Evolutionary conservation across 2,888 invertebrate genomes (phyloP).

Genomic region (Cryptocephalus primarius): DNA sequence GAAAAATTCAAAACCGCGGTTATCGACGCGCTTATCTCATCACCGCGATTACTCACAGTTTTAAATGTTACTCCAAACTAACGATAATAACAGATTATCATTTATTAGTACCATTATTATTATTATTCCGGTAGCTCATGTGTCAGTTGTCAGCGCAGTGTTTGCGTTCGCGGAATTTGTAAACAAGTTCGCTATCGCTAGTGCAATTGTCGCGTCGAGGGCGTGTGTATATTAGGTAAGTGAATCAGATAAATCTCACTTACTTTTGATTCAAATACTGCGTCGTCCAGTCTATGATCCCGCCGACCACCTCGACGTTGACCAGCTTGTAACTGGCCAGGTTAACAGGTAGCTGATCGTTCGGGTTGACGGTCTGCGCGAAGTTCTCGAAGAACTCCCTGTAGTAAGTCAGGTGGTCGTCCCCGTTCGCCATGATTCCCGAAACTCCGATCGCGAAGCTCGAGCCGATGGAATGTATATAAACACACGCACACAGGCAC

Average conservation of each 20-base stretch:
- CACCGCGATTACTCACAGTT: no score
- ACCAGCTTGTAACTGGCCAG: conserved; percentile 58
- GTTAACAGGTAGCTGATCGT: conserved; percentile 64
- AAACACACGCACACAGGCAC: no score
- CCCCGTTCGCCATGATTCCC: conserved; percentile 41
- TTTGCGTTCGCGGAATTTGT: no score
- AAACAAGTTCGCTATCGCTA: no score
- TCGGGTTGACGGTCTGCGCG: conserved; percentile 54
- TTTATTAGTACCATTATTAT: no score
- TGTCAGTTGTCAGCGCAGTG: not conserved
- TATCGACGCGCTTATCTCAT: no score
- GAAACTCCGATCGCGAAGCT: not conserved
- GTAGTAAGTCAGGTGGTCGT: conserved; percentile 59
- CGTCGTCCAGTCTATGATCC: conserved; percentile 63
- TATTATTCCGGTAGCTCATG: not conserved
- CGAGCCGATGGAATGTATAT: no score
- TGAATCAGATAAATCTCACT: conserved; percentile 30
- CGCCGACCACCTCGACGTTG: conserved; percentile 59
- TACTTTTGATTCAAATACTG: conserved; percentile 70
- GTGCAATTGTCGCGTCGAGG: no score
- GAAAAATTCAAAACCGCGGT: no score
- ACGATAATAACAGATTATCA: no score
- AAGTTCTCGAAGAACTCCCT: conserved; percentile 63
- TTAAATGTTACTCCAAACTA: no score
- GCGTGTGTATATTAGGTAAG: no score